Percentiles rank a stretch among this genome's conserved stretches.
Evolutionary conservation across 2,888 invertebrate species (phyloP).

Genomic region (Spisula solida): DNA sequence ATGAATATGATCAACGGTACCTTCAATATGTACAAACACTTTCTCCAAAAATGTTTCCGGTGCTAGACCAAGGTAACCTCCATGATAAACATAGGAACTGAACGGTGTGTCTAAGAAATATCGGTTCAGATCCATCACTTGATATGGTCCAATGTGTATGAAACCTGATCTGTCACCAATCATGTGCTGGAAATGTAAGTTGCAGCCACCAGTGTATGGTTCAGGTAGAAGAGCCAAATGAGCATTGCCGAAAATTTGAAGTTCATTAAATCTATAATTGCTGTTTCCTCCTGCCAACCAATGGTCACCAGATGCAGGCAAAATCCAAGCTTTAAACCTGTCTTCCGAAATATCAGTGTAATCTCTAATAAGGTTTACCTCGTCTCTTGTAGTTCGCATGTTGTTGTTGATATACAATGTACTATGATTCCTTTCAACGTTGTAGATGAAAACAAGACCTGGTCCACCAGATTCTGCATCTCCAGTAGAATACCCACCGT

Average conservation of each 20-base stretch:
- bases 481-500: slow-evolving; percentile 73
- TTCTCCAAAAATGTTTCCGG: slow-evolving; percentile 77
- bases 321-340: slow-evolving; percentile 81
- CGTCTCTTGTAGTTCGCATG: slow-evolving; percentile 59
- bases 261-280: slow-evolving; percentile 77
- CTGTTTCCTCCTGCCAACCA: slow-evolving; percentile 72
- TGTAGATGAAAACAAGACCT: slow-evolving; percentile 79
- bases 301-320: slow-evolving; percentile 76
- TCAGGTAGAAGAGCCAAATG: slow-evolving; percentile 79
- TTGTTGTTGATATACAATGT: slow-evolving; percentile 78
- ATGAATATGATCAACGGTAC: slow-evolving; percentile 78
- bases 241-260: slow-evolving; percentile 82
- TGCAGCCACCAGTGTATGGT: slow-evolving; percentile 70
- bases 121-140: slow-evolving; percentile 78
- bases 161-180: slow-evolving; percentile 81
- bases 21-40: slow-evolving; percentile 79
- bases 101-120: slow-evolving; percentile 79
- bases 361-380: slow-evolving; percentile 66
- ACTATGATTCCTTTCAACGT: slow-evolving; percentile 74
- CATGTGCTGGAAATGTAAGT: slow-evolving; percentile 78
- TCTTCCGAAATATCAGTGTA: slow-evolving; percentile 75
- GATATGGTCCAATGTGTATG: slow-evolving; percentile 80
- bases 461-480: slow-evolving; percentile 79
- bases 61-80: slow-evolving; percentile 79
- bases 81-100: slow-evolving; percentile 78